Evolutionary conservation across 2,888 invertebrate species (phyloP), one percentile per base, ranked within the genome.

Genomic region (Elegia similella): DNA sequence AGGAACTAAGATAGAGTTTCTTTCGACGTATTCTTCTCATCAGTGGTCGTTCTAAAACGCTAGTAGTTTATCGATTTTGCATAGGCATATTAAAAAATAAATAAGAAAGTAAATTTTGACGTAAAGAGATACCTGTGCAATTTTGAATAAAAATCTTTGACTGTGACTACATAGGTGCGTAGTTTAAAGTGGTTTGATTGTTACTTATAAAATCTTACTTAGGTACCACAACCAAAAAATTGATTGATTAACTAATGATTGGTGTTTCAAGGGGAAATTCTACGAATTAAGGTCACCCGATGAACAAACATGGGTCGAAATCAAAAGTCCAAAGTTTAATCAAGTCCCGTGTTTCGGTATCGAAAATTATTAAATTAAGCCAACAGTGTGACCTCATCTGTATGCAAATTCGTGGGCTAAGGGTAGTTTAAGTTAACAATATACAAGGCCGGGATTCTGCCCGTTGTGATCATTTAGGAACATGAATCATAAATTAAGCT

Each of bases 391-490:
- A 55, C 46, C 67, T 66, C 66, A 63, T 71, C 59, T 68, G 59
- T 65, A 73, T 72, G 67, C 59, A 72, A 69, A 73, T 73, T 69
- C 60, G 54, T 34, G 58, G 62, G 57, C 59, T 57, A 61, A 61
- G 55, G 52, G 54, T 32, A 57, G 56, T 57, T 61, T 55, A 16
- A 59, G 52, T 60, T 60, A 55, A 59, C 59, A 61, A 62, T 62
- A 59, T 48, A 55, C 44, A 44, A 16, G 54, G 44, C 44, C 54
- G 7, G 15, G 32, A 43, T 55, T n/a, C 23, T 6, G 15, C 7
- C 17, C 32, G 38, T 17, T 52, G 8, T 12, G 52, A 15, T 38
- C 12, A 38, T 16, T 52, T 8, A 52, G 16, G 12, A 16, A 52
- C 15, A 52, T 38, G 16, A 17, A 52, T 52, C 17, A 38, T 38